Conservation (phyloP, 23 tunicate species). For the Halocynthia aurantium region DNA sequence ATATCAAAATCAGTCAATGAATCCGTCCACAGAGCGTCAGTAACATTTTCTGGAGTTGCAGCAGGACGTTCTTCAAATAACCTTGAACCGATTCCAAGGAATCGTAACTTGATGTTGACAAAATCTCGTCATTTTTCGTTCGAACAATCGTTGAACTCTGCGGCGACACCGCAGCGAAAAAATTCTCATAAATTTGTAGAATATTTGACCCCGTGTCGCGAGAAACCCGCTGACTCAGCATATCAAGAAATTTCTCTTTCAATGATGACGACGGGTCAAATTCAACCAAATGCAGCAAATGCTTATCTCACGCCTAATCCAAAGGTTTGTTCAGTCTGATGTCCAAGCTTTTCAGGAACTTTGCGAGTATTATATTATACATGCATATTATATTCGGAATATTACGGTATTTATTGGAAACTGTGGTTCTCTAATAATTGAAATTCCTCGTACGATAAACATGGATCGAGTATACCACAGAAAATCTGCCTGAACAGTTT, state of each 20-base stretch:
- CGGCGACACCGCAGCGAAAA: background rate
- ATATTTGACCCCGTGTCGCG: constrained; percentile 6
- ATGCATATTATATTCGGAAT: too few species aligned
- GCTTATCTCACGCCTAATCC: constrained; percentile 13
- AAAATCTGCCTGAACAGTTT: too few species aligned
- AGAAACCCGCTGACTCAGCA: background rate
- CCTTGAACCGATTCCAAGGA: background rate
- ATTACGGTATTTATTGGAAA: too few species aligned
- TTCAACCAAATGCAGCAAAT: constrained; percentile 5
- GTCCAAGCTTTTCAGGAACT: too few species aligned
- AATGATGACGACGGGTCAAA: constrained; percentile 38
- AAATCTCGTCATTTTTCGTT: constrained; percentile 9
- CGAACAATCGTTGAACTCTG: background rate
- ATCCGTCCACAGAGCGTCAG: background rate
- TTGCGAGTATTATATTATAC: too few species aligned
- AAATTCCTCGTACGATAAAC: too few species aligned
- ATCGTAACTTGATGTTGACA: background rate
- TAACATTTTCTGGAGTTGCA: constrained; percentile 9
- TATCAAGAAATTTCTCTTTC: constrained; percentile 50
- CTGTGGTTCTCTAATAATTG: too few species aligned
- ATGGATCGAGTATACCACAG: too few species aligned
- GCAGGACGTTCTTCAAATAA: background rate
- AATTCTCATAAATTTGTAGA: background rate
- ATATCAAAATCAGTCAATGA: background rate
- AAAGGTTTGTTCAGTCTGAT: background rate